phyloP scores from a whole-genome alignment of 2,888 invertebrate genomes.

The Drosophila borborema region DNA sequence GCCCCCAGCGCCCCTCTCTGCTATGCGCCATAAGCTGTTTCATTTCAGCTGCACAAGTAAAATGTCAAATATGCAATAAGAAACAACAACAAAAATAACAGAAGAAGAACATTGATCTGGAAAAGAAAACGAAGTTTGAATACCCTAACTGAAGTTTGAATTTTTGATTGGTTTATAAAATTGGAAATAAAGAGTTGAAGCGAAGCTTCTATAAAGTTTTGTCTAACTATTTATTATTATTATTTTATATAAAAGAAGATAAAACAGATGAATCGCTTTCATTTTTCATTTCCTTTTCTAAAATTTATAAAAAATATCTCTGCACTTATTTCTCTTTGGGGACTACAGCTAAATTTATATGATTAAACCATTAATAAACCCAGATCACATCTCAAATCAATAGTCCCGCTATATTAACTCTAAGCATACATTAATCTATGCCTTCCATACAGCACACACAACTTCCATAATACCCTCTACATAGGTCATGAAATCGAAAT shows the following conservation, averaged over 20 bases:
- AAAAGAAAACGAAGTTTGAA: background rate
- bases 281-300: too few relatives aligned
- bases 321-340: background rate
- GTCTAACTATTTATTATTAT: too few relatives aligned
- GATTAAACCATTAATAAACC: too few relatives aligned
- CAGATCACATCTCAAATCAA: background rate
- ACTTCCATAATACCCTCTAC: background rate
- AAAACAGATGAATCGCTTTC: too few relatives aligned
- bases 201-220: too few relatives aligned
- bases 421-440: background rate
- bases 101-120: background rate
- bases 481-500: background rate
- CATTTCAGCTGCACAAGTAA: slow-evolving; percentile 61
- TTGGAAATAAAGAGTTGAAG: too few relatives aligned
- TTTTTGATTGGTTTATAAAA: background rate
- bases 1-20: background rate
- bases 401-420: background rate
- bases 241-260: too few relatives aligned
- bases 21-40: slow-evolving; percentile 2
- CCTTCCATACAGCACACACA: background rate
- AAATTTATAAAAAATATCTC: background rate
- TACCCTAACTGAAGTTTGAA: background rate
- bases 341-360: too few relatives aligned
- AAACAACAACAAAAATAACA: slow-evolving; percentile 30
- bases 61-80: slow-evolving; percentile 77